A percentile compares a stretch with the other conserved stretches of the same genome.
Conservation (phyloP, 2,113 vertebrate genomes). For the Neolamprologus devosi region DNA sequence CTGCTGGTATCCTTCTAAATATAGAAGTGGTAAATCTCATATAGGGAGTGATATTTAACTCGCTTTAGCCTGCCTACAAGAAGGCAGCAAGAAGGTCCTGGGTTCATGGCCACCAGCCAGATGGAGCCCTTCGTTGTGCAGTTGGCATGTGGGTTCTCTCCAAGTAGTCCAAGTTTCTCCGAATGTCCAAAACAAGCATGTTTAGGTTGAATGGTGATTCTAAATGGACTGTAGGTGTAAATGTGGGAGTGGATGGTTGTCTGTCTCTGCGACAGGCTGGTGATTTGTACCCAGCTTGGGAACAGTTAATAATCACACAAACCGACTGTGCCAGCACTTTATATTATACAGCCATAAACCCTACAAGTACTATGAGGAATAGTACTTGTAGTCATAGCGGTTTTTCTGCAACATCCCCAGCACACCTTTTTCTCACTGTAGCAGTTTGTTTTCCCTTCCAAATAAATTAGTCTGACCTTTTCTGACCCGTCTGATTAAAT, state of each 20-base stretch:
- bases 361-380: background rate
- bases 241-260: background rate
- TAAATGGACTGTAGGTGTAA: background rate
- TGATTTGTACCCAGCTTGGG: background rate
- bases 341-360: background rate
- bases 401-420: background rate
- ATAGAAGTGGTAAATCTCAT: background rate
- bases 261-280: background rate
- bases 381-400: background rate
- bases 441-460: background rate
- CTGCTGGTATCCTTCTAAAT: background rate
- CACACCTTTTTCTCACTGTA: background rate
- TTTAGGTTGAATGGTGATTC: background rate
- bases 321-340: background rate
- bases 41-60: background rate
- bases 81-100: background rate
- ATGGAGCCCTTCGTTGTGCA: background rate
- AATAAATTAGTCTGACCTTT: background rate
- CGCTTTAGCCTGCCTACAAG: accelerated
- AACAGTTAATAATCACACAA: background rate
- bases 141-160: background rate
- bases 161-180: background rate
- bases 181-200: background rate
- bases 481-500: background rate
- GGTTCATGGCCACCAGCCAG: background rate